These are phyloP conservation scores for Hybognathus amarus DNA, from an alignment of 2,797 vertebrate species.

Conservation along the genomic window DNA sequence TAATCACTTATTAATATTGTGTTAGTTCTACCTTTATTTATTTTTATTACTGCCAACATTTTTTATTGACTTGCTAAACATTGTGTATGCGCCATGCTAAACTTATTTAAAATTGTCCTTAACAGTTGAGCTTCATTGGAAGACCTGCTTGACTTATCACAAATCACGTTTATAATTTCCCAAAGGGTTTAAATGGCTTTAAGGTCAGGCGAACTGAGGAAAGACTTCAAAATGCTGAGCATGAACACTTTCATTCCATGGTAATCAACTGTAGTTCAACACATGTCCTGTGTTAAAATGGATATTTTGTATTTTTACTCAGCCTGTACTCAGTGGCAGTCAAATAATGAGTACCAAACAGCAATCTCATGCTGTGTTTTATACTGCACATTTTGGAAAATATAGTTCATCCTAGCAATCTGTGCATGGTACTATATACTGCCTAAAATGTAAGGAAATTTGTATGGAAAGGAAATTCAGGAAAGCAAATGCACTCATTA, in stretches of 20 bases:
- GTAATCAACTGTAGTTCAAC: not conserved
- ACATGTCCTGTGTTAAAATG: not conserved
- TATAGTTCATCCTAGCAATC: not conserved
- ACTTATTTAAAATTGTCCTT: not conserved
- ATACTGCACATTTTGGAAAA: not conserved
- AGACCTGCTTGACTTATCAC: not conserved
- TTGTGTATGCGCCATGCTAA: not conserved
- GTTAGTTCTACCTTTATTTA: not conserved
- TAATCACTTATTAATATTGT: not conserved
- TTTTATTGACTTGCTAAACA: not conserved
- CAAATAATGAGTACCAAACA: conserved; percentile 10
- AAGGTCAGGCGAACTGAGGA: no score
- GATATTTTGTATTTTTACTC: not conserved
- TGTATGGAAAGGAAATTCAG: no score
- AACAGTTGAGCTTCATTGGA: not conserved
- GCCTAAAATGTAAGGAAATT: not conserved
- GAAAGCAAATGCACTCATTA: not conserved
- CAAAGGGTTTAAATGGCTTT: not conserved
- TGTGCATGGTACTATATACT: not conserved
- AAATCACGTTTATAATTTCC: not conserved
- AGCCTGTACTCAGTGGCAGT: not conserved
- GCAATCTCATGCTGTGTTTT: not conserved
- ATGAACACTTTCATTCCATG: not conserved
- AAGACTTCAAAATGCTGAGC: no score
- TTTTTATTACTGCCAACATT: not conserved